phyloP scores from a whole-genome alignment of 2,797 vertebrate species.

The Neopelma chrysocephalum region DNA sequence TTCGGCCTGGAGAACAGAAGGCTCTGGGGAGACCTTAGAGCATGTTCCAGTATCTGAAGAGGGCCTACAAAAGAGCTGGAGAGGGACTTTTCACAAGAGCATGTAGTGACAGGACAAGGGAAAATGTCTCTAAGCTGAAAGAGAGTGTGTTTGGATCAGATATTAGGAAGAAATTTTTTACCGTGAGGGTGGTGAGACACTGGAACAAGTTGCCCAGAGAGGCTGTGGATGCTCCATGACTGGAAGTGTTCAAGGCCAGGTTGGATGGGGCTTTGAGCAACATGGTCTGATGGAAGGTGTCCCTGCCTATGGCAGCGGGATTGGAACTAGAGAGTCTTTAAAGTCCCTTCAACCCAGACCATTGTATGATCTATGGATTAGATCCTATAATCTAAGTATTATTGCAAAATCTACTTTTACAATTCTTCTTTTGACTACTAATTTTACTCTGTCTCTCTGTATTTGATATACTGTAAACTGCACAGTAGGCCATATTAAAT shows the following conservation, averaged over 20 bases:
- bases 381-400: neutral
- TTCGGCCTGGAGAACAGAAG: neutral
- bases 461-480: neutral
- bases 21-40: neutral
- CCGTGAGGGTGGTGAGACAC: neutral
- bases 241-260: neutral
- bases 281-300: neutral
- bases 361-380: neutral
- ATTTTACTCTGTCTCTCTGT: neutral
- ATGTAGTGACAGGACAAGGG: fast-evolving
- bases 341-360: neutral
- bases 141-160: neutral
- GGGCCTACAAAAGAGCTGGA: neutral
- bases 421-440: neutral
- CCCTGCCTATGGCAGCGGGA: fast-evolving
- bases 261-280: neutral
- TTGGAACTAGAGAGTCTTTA: neutral
- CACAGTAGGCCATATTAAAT: neutral
- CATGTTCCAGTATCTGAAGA: neutral
- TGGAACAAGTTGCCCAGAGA: neutral
- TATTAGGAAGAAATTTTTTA: neutral
- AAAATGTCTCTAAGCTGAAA: neutral
- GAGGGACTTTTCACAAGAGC: neutral
- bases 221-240: neutral
- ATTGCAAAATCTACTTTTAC: neutral